phyloP scores from a whole-genome alignment of 2,888 invertebrate species.

The Caenorhabditis macrosperma region DNA sequence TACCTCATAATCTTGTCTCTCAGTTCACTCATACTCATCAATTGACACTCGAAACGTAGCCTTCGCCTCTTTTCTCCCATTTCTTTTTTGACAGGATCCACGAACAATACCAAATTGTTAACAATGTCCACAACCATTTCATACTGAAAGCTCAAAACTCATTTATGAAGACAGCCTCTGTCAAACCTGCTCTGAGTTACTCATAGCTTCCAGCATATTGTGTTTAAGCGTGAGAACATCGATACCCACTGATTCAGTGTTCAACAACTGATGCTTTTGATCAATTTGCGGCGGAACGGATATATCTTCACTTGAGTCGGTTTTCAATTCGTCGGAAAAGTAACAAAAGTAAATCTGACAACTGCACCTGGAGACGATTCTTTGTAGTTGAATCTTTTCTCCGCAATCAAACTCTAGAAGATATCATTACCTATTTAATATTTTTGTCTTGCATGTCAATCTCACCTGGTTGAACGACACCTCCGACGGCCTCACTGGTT shows the following conservation, averaged over 20 bases:
- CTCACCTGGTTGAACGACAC: conserved; percentile 87
- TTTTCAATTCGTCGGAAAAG: conserved; percentile 86
- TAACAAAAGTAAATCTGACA: conserved; percentile 92
- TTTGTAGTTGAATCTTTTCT: conserved; percentile 86
- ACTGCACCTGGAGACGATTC: conserved; percentile 96
- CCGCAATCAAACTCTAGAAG: conserved; percentile 18
- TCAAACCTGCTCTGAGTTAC: conserved; percentile 62
- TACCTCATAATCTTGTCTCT: conserved; percentile 51
- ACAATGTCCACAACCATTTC: conserved; percentile 97
- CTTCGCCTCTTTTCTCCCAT: conserved; percentile 83
- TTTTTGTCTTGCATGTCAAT: background rate
- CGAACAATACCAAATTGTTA: conserved; percentile 95
- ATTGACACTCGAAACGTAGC: conserved; percentile 60
- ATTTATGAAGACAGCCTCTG: too few species aligned
- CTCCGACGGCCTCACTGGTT: conserved; percentile 96
- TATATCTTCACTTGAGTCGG: conserved; percentile 62
- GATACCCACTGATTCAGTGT: conserved; percentile 85
- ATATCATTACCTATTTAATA: background rate
- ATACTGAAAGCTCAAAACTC: conserved; percentile 83
- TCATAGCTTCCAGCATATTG: conserved; percentile 90
- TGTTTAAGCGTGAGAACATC: conserved; percentile 97
- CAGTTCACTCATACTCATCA: conserved; percentile 52
- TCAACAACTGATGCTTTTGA: conserved; percentile 27
- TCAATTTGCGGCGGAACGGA: conserved; percentile 53
- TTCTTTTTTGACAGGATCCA: conserved; percentile 92